phyloP scores from a whole-genome alignment of 2,797 vertebrate genomes.

The Yasuhikotakia modesta region DNA sequence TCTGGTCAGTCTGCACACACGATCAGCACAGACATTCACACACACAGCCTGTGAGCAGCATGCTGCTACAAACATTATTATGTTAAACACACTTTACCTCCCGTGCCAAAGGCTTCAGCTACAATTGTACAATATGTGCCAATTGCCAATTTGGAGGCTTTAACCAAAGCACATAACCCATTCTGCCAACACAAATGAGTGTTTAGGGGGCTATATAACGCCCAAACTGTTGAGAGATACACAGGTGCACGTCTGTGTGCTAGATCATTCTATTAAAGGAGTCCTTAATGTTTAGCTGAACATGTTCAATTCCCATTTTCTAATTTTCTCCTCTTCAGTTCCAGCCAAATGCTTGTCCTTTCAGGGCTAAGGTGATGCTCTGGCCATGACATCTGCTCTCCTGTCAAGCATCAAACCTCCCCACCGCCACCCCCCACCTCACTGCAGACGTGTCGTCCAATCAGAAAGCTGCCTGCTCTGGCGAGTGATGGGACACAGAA shows the following conservation, averaged over 20 bases:
- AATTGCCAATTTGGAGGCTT: constrained; percentile 1
- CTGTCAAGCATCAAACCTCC: constrained; percentile 76
- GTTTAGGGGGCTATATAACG: constrained; percentile 38
- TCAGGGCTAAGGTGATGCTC: constrained; percentile 24
- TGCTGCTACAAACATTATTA: constrained; percentile 45
- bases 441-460: constrained; percentile 43
- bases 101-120: constrained; percentile 5
- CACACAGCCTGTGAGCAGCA: constrained; percentile 59
- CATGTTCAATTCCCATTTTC: constrained; percentile 45
- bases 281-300: constrained; percentile 38
- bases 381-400: constrained; percentile 79
- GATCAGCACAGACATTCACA: constrained; percentile 85
- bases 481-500: constrained; percentile 85
- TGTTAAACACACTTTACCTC: constrained; percentile 46
- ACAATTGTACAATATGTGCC: constrained; percentile 15
- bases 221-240: neutral
- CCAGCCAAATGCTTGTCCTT: constrained; percentile 32
- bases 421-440: constrained; percentile 44
- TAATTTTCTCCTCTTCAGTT: constrained; percentile 26
- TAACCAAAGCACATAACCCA: constrained; percentile 8
- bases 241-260: constrained; percentile 26
- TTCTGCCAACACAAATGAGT: constrained; percentile 39
- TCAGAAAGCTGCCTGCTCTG: neutral
- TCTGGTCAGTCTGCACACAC: constrained; percentile 82
- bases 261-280: constrained; percentile 39